phyloP scores from a whole-genome alignment of 2,888 invertebrate genomes.

The Octodonta nipae region DNA sequence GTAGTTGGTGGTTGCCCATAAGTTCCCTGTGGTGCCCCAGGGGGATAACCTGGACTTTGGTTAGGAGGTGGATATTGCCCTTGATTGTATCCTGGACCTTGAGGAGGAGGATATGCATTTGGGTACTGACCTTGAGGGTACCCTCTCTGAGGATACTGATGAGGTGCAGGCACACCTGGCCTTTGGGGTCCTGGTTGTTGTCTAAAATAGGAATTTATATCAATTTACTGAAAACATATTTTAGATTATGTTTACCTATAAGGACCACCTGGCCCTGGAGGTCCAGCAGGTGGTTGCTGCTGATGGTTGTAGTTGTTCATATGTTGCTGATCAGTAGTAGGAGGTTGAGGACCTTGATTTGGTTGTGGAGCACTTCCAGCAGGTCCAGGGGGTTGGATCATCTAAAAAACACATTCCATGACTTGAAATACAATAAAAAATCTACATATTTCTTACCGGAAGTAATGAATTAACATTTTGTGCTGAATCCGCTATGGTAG shows the following conservation, averaged over 20 bases:
- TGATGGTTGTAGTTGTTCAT: slow-evolving; percentile 36
- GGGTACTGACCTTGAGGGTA: slow-evolving; percentile 57
- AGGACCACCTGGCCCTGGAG: slow-evolving; percentile 13
- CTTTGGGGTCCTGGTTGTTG: slow-evolving; percentile 37
- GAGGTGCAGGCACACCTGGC: slow-evolving; percentile 33
- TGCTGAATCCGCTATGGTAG: slow-evolving; percentile 90
- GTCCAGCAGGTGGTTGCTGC: slow-evolving; percentile 33
- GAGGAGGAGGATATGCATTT: slow-evolving; percentile 51
- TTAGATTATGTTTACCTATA: slow-evolving; percentile 12
- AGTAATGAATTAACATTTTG: slow-evolving; percentile 82
- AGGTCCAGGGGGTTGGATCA: slow-evolving; percentile 41
- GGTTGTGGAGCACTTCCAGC: slow-evolving; percentile 31
- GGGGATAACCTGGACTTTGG: slow-evolving; percentile 54
- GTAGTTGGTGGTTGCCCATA: slow-evolving; percentile 51
- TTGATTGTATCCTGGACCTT: slow-evolving; percentile 51
- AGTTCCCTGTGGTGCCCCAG: slow-evolving; percentile 41
- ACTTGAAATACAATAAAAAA: neutral
- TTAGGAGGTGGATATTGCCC: slow-evolving; percentile 52
- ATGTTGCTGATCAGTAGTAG: slow-evolving; percentile 31
- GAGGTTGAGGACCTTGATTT: slow-evolving; percentile 20
- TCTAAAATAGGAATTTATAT: slow-evolving; percentile 6
- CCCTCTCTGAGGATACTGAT: slow-evolving; percentile 37
- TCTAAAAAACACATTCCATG: slow-evolving; percentile 30
- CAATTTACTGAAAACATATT: neutral
- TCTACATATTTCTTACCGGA: slow-evolving; percentile 54